These are phyloP conservation scores for Cryptoprocta ferox DNA, from an alignment of 2,797 vertebrate species.

Conservation along the genomic window DNA sequence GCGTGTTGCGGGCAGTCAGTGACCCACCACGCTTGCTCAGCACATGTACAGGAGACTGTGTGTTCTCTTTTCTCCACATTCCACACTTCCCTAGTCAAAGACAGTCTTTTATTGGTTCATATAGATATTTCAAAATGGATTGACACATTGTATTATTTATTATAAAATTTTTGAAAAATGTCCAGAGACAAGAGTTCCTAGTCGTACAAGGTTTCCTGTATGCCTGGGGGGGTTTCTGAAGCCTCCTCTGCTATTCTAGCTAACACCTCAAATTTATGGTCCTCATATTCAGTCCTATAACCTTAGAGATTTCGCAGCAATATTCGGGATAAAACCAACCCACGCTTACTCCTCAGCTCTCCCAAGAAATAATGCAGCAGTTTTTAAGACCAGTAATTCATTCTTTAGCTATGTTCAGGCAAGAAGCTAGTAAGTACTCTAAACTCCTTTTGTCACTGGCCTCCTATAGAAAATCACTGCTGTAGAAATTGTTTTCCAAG, in stretches of 20 bases:
- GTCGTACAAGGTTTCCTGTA: background rate
- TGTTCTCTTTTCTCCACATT: background rate
- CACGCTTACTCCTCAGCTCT: background rate
- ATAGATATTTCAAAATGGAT: constrained; percentile 24
- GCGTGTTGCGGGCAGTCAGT: background rate
- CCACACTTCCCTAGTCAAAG: background rate
- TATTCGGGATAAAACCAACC: background rate
- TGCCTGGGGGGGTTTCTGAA: background rate
- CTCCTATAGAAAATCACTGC: background rate
- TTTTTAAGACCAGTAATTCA: constrained; percentile 24
- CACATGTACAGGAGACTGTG: too few species aligned
- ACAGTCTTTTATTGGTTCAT: constrained; percentile 8
- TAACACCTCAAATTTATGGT: constrained; percentile 30
- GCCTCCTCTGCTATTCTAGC: background rate
- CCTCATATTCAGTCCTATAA: background rate
- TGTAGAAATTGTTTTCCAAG: background rate
- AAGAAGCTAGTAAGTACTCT: background rate
- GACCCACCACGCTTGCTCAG: background rate
- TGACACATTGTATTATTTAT: constrained; percentile 3
- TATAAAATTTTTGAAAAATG: constrained; percentile 36
- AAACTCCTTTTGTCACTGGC: background rate
- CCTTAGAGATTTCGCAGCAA: background rate
- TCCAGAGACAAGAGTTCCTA: constrained; percentile 30
- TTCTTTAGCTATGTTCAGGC: background rate
- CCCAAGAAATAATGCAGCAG: constrained; percentile 22